These are phyloP conservation scores for Triops longicaudatus DNA, from an alignment of 1,140 invertebrate genomes.

Conservation along the genomic window DNA sequence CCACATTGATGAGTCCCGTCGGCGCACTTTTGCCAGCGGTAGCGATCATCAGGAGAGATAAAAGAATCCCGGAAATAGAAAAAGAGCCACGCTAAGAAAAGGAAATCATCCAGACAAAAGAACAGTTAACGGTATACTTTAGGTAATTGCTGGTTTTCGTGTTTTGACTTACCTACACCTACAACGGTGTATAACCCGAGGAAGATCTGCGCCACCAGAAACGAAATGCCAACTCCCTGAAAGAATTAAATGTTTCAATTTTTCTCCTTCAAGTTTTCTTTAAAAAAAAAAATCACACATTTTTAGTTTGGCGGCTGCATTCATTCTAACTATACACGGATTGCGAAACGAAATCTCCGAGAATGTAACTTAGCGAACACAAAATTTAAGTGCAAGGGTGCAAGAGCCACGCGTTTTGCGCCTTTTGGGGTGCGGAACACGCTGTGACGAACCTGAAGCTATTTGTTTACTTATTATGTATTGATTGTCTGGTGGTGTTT, in stretches of 20 bases:
- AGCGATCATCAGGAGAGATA: slow-evolving; percentile 66
- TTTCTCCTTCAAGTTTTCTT: neutral
- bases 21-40: slow-evolving; percentile 64
- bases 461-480: too few species aligned
- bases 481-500: too few species aligned
- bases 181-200: slow-evolving; percentile 79
- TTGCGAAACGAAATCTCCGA: too few species aligned
- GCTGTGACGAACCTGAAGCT: too few species aligned
- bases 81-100: slow-evolving; percentile 64
- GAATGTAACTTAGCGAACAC: too few species aligned
- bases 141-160: neutral
- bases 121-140: neutral
- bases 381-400: too few species aligned
- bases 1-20: neutral
- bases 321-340: too few species aligned
- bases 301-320: too few species aligned
- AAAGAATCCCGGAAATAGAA: slow-evolving; percentile 82
- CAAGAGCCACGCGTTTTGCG: too few species aligned
- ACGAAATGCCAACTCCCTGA: slow-evolving; percentile 68
- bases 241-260: slow-evolving; percentile 30
- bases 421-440: too few species aligned
- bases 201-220: slow-evolving; percentile 67
- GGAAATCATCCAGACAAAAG: neutral
- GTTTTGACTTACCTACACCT: slow-evolving; percentile 44
- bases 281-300: slow-evolving; percentile 15